Percentiles rank a stretch among this genome's conserved stretches.
Conservation (phyloP, 2,888 invertebrate genomes). For the Ditylenchus weischeri region DNA sequence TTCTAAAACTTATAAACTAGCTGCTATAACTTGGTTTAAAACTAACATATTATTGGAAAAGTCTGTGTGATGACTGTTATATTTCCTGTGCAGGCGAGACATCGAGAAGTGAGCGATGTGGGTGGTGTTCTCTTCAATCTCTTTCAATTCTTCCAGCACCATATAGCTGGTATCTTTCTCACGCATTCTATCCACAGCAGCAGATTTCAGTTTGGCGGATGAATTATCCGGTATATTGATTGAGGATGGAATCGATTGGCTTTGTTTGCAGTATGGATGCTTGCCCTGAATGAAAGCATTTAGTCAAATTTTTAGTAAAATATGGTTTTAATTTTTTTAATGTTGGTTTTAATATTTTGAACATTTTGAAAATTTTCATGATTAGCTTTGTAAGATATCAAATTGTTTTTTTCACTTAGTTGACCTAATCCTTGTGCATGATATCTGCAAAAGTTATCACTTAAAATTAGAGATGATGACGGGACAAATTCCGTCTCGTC, state of each 20-base stretch:
- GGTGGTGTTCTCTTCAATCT: slow-evolving; percentile 6
- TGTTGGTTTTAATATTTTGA: too few relatives aligned
- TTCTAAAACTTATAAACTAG: slow-evolving; percentile 1
- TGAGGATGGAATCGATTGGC: neutral
- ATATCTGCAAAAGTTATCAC: too few relatives aligned
- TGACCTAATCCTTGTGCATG: too few relatives aligned
- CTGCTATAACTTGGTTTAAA: neutral
- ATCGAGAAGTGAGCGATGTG: neutral
- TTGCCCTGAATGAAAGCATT: neutral
- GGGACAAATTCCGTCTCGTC: too few relatives aligned
- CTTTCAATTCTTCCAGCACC: slow-evolving; percentile 13
- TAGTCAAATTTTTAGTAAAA: neutral
- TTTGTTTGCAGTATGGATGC: neutral
- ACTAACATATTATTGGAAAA: too few relatives aligned
- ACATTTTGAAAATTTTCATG: too few relatives aligned
- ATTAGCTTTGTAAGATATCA: too few relatives aligned
- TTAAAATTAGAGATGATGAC: too few relatives aligned
- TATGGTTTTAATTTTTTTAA: neutral
- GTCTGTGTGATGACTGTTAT: too few relatives aligned
- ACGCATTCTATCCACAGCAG: slow-evolving; percentile 13
- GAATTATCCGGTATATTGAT: neutral
- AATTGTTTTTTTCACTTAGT: too few relatives aligned
- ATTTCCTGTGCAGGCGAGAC: neutral
- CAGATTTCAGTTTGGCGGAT: neutral
- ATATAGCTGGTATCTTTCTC: slow-evolving; percentile 9